These are phyloP conservation scores for Florisuga fusca DNA, from an alignment of 2,797 vertebrate genomes.

Conservation along the genomic window DNA sequence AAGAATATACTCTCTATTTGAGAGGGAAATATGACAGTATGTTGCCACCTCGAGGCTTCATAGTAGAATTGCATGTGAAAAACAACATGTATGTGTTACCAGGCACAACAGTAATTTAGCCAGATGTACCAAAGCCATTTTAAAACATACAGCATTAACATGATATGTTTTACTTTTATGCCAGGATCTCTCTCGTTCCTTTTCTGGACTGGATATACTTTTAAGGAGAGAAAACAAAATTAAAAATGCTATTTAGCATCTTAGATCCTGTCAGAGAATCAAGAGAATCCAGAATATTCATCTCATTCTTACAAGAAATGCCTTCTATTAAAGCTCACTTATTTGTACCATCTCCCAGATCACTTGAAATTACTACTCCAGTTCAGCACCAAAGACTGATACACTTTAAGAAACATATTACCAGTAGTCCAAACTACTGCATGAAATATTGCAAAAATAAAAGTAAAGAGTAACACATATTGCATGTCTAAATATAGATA, in stretches of 20 bases:
- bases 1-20: fast-evolving
- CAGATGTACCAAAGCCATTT: neutral
- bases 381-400: neutral
- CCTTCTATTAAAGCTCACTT: neutral
- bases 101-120: neutral
- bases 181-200: neutral
- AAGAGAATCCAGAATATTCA: neutral
- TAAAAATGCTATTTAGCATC: neutral
- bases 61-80: neutral
- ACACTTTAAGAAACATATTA: neutral
- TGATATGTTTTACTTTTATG: neutral
- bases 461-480: neutral
- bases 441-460: neutral
- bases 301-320: neutral
- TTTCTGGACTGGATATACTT: neutral
- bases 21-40: neutral
- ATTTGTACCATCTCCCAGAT: neutral
- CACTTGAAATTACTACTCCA: neutral
- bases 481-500: neutral
- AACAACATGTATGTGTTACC: neutral
- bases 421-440: neutral
- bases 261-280: neutral
- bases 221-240: neutral
- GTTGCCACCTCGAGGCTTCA: slow-evolving; percentile 65
- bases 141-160: neutral